Base-by-base conservation (phyloP, 1,140 invertebrate species). In the Dreissena polymorpha region DNA sequence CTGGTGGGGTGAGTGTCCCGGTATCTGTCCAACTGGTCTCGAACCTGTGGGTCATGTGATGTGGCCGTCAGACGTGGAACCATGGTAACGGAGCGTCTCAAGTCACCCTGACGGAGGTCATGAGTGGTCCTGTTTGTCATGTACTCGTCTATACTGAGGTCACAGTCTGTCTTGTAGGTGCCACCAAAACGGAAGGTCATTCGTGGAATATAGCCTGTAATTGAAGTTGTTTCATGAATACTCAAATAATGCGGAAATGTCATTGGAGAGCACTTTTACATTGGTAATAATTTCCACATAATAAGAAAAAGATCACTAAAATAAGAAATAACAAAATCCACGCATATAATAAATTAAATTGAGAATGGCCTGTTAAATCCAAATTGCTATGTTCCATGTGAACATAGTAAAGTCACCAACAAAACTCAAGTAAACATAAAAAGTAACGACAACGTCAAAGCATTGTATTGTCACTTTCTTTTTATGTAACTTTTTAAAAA, bases 91-190 rank as follows among this genome's bases (percentile, higher is more conserved):
- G 89, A 87, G 25, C 83, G 87, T 69, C 82, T 79, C 25, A 93
- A 75, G 72, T 91, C 90, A 3, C 70, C 73, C 70, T 86, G 82
- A 70, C 92, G 89, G 13, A 67, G 63, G 18, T 88, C 87, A 65
- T 92, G 84, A 69, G 83, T 87, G 51, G 91, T 83, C 63, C 86
- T 85, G 67, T 87, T 90, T 39, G 83, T 89, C 39, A 92, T 79
- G 78, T 89, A 90, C 70, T 92, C 86, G 68, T 92, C 91, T 71
- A 93, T 91, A 86, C 90, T 90, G 12, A 79, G 53, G 70, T 93
- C 92, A 86, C 91, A 93, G 75, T 91, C 90, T 23, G 88, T 86
- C 84, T 91, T 91, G 85, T 93, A 93, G 51, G 91, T 92, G 49
- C 89, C 88, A 63, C 92, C 92, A 86, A 91, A 93, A 74, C 90